Evolutionary conservation across 2,888 invertebrate species (phyloP).

Genomic region (Lamellibrachia satsuma): DNA sequence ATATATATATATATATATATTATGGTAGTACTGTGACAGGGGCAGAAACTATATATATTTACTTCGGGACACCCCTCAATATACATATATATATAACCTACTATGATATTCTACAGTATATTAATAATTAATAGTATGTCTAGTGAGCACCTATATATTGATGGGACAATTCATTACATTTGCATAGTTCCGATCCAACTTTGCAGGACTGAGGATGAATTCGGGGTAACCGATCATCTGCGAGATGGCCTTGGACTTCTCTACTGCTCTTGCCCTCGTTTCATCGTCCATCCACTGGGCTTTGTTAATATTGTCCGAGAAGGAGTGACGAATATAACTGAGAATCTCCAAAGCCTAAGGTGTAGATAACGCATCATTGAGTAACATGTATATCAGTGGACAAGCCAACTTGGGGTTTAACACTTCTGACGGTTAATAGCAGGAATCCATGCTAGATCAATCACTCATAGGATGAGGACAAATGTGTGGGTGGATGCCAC

Average conservation of each 20-base stretch:
- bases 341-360: slow-evolving; percentile 48
- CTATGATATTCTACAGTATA: too few species aligned
- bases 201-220: slow-evolving; percentile 46
- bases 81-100: too few species aligned
- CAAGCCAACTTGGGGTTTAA: too few species aligned
- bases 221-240: slow-evolving; percentile 58
- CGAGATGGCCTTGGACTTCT: slow-evolving; percentile 50
- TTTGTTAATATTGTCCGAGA: slow-evolving; percentile 45
- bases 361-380: neutral
- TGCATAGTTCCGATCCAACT: slow-evolving; percentile 53
- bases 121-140: too few species aligned
- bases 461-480: too few species aligned
- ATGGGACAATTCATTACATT: slow-evolving; percentile 41
- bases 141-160: neutral
- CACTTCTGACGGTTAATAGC: too few species aligned
- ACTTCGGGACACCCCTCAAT: too few species aligned
- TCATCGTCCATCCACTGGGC: slow-evolving; percentile 57
- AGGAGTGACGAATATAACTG: slow-evolving; percentile 45
- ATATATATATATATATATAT: too few species aligned
- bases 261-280: slow-evolving; percentile 47
- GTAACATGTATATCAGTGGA: neutral
- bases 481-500: too few species aligned
- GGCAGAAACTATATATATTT: too few species aligned
- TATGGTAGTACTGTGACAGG: too few species aligned
- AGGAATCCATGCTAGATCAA: too few species aligned